These are phyloP conservation scores for Eubasilissa splendida DNA, from an alignment of 2,888 invertebrate species.

Conservation along the genomic window DNA sequence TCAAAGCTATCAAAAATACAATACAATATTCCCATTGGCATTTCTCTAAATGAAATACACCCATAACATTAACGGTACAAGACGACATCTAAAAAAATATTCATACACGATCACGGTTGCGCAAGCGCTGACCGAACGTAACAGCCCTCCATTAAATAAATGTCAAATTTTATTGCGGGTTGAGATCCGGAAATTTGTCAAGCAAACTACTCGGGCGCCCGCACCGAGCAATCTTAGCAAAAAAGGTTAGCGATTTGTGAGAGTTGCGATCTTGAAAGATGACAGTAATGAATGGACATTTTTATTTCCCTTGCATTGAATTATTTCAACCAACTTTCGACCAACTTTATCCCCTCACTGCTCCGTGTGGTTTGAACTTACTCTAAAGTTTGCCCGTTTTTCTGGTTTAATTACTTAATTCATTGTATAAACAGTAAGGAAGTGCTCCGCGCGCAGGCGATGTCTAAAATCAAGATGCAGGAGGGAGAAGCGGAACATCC, in stretches of 20 bases:
- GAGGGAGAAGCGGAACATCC: not conserved
- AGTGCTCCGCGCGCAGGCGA: not conserved
- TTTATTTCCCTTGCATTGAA: not conserved
- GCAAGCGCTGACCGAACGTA: constrained; percentile 2
- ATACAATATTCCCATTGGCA: too few species aligned
- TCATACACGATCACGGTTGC: constrained; percentile 4
- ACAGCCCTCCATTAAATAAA: constrained; percentile 9
- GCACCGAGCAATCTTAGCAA: not conserved
- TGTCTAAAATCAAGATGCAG: not conserved
- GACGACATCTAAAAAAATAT: not conserved
- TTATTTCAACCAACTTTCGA: not conserved
- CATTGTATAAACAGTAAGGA: not conserved
- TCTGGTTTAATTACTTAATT: not conserved
- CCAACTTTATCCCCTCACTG: not conserved
- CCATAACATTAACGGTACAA: not conserved
- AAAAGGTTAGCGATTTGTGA: constrained; percentile 7
- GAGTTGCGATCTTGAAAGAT: constrained; percentile 11
- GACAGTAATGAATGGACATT: constrained; percentile 11
- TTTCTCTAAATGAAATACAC: too few species aligned
- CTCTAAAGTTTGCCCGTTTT: not conserved
- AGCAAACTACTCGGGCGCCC: not conserved
- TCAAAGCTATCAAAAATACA: too few species aligned
- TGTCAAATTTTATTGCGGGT: constrained; percentile 18
- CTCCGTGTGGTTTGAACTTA: not conserved
- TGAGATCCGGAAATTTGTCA: constrained; percentile 5